These are phyloP conservation scores for Phoenoteleia sp. DNA, from an alignment of 2,888 invertebrate species.

Conservation along the genomic window DNA sequence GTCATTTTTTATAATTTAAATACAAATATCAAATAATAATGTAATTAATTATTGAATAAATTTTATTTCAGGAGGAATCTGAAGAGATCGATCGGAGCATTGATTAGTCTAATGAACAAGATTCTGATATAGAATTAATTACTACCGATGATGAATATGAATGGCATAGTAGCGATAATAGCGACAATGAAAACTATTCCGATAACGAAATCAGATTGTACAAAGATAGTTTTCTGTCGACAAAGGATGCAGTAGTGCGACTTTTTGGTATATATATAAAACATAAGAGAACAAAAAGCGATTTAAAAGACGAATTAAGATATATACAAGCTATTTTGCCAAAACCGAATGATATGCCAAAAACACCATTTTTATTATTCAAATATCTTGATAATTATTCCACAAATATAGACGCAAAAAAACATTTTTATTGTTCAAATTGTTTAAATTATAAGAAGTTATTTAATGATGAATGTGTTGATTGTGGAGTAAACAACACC, in stretches of 20 bases:
- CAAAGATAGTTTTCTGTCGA: background rate
- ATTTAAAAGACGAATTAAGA: constrained; percentile 3
- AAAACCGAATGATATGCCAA: constrained; percentile 18
- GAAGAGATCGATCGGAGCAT: too few relatives aligned
- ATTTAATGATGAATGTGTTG: background rate
- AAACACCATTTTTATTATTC: background rate
- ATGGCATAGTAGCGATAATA: too few relatives aligned
- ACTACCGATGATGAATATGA: too few relatives aligned
- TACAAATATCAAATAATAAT: too few relatives aligned
- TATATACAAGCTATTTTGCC: constrained; percentile 19
- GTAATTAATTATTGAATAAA: too few relatives aligned
- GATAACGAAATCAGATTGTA: background rate
- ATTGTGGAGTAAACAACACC: background rate
- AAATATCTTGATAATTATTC: constrained; percentile 19
- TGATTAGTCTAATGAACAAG: too few relatives aligned
- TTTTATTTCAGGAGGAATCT: too few relatives aligned
- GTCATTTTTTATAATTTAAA: too few relatives aligned
- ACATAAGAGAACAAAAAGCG: constrained; percentile 20
- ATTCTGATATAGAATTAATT: too few relatives aligned
- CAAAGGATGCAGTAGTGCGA: background rate
- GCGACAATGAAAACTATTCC: background rate
- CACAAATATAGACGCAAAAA: background rate
- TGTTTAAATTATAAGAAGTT: constrained; percentile 12
- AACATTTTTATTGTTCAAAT: constrained; percentile 14
- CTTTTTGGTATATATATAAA: constrained; percentile 18